Conservation (phyloP, 64 coral and sea anemone species). For the Pocillopora damicornis region DNA sequence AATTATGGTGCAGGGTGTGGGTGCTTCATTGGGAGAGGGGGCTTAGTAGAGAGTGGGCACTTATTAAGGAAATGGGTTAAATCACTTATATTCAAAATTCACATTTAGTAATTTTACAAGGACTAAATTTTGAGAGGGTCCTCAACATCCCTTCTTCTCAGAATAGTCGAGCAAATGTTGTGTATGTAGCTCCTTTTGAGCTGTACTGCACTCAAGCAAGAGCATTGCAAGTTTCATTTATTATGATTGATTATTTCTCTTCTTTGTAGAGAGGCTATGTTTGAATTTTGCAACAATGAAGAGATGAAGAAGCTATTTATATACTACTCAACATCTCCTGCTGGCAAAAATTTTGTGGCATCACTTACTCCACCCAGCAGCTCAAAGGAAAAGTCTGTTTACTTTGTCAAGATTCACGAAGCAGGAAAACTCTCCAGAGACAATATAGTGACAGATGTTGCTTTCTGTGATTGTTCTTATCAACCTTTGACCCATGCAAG, state of each 20-base stretch:
- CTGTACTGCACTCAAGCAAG: too few species aligned
- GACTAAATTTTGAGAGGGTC: too few species aligned
- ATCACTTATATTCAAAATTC: too few species aligned
- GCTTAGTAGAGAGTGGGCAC: too few species aligned
- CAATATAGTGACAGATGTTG: conserved; percentile 89
- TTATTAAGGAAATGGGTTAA: too few species aligned
- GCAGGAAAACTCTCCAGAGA: conserved; percentile 89
- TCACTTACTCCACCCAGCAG: conserved; percentile 68
- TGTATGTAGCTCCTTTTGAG: neutral
- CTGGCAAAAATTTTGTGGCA: conserved; percentile 64
- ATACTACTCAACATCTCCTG: conserved; percentile 52
- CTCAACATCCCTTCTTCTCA: too few species aligned
- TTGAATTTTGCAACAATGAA: conserved; percentile 99
- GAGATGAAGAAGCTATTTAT: conserved; percentile 77
- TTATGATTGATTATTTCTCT: neutral
- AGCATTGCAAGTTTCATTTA: neutral
- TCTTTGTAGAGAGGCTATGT: conserved; percentile 81
- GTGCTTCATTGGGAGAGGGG: too few species aligned
- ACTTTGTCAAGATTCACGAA: conserved; percentile 75
- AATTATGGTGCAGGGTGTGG: too few species aligned
- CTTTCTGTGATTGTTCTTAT: conserved; percentile 90
- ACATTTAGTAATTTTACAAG: too few species aligned
- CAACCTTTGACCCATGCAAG: conserved; percentile 69
- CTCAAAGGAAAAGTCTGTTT: conserved; percentile 80
- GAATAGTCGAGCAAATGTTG: neutral